Base-by-base conservation (phyloP, 2,797 vertebrate genomes). In the Odontamblyopus lacepedii region DNA sequence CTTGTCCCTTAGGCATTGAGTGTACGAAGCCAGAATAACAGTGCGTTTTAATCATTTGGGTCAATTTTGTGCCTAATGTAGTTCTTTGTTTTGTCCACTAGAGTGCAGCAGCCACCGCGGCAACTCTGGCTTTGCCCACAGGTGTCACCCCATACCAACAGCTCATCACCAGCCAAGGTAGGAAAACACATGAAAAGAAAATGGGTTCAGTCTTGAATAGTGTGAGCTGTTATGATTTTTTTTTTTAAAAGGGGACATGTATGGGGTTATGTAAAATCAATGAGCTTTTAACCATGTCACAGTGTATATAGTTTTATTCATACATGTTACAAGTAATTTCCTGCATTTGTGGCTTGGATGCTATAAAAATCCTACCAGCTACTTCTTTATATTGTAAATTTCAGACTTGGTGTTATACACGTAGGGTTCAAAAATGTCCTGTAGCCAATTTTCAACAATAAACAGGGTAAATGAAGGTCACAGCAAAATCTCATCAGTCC, bases 21-120 rank as follows among this genome's bases (percentile, higher is more conserved):
- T 19, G 19, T 55, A n/a, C 19, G 23, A n/a, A 16, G 15, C 65
- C 27, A 56, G 55, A 12, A 13, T 48, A 15, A 13, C 2, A 1
- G 44, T 48, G 15, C 16, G 29, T 11, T 11, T 12, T 4, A 9
- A 29, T 16, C 57, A 15, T 60, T 15, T 60, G 30, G 19, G 19
- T 63, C 9, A 23, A 35, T 23, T 63, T 12, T n/a, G 19, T 41
- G 32, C 19, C 0, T 18, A 3, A 6, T 38, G 53, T 32, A 18
- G 2, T 72, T 9, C 68, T 78, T 82, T 68, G 50, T 26, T 67
- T 83, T 61, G 18, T 74, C 83, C 83, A 75, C 64, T 91, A 99
- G 98, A 99, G 96, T 92, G 96, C 97, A 87, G 96, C 98, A 87
- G 97, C 98, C 29, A 96, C 98, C 5, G 96, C 98, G 71, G 97